These are phyloP conservation scores for Fopius arisanus DNA, from an alignment of 1,140 invertebrate species.

Conservation along the genomic window DNA sequence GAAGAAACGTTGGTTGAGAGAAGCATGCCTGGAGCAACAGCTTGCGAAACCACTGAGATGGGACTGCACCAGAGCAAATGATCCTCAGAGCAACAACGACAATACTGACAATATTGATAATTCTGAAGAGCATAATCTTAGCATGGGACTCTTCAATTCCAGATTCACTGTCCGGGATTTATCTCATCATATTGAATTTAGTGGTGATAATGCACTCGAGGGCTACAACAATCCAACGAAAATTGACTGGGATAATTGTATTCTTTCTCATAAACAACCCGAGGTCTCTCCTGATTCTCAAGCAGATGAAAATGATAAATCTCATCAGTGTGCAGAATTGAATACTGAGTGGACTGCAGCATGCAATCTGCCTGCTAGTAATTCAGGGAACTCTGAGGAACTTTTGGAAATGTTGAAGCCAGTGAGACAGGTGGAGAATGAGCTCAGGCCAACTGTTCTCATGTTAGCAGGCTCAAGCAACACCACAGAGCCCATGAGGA, in stretches of 20 bases:
- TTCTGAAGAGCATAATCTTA: background rate
- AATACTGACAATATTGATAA: constrained; percentile 15
- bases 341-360: background rate
- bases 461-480: constrained; percentile 61
- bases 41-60: constrained; percentile 61
- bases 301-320: background rate
- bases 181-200: background rate
- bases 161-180: background rate
- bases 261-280: background rate
- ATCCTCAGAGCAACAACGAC: background rate
- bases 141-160: background rate
- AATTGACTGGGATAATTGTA: background rate
- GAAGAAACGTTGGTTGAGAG: constrained; percentile 72
- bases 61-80: constrained; percentile 50
- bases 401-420: background rate
- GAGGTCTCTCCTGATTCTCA: background rate
- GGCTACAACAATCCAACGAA: background rate
- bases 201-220: background rate
- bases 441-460: constrained; percentile 67
- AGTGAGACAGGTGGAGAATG: constrained; percentile 52
- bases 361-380: background rate
- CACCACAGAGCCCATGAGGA: constrained; percentile 37
- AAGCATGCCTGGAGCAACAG: constrained; percentile 67
- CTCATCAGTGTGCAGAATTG: background rate
- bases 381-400: background rate